Evolutionary conservation across 92 coral and sea anemone species (phyloP).

Genomic region (Parazoanthus swiftii): DNA sequence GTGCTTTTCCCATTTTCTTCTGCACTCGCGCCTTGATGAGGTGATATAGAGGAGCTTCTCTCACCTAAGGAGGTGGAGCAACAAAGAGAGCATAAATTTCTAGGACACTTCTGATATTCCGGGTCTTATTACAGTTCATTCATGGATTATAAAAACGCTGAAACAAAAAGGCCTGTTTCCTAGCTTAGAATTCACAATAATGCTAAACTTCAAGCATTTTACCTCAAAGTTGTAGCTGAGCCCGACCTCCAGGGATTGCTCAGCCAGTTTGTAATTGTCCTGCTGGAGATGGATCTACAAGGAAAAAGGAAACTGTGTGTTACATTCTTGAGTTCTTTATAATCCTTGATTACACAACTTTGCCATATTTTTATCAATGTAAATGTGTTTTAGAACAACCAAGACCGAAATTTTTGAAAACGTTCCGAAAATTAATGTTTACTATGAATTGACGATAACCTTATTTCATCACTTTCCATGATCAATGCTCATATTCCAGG

Average conservation of each 20-base stretch:
- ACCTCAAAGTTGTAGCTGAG: conserved; percentile 99
- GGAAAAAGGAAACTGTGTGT: not conserved
- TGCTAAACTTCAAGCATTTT: not conserved
- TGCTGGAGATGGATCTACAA: conserved; percentile 90
- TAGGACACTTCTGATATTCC: no score
- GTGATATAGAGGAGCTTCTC: conserved; percentile 93
- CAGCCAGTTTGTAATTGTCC: conserved; percentile 86
- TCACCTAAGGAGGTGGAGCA: conserved; percentile 56
- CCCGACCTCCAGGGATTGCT: conserved; percentile 98
- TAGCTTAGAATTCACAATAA: no score
- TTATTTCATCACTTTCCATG: no score
- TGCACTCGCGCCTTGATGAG: conserved; percentile 96
- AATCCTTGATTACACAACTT: not conserved
- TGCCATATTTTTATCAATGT: not conserved
- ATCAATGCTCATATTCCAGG: no score
- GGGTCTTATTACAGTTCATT: no score
- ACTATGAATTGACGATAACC: no score
- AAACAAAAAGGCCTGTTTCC: no score
- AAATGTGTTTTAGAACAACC: no score
- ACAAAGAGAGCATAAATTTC: not conserved
- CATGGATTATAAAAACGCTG: no score
- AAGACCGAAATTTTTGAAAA: no score
- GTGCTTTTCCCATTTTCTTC: conserved; percentile 84
- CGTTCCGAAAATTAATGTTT: no score
- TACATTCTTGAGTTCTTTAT: not conserved